Evolutionary conservation across 2,888 invertebrate genomes (phyloP).

Genomic region (Acanthacorydalis orientalis): DNA sequence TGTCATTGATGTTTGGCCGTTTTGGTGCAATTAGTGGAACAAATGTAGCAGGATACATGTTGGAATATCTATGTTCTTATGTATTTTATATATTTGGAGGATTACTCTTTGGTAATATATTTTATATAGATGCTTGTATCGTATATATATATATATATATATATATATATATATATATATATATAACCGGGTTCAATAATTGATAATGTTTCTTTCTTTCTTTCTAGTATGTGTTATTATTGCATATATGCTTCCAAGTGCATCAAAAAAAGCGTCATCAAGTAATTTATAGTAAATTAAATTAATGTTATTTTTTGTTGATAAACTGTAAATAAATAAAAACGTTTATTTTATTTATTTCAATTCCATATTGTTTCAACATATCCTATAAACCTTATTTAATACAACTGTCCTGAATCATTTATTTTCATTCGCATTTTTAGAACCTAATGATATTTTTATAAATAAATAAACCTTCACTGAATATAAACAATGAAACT

Average conservation of each 20-base stretch:
- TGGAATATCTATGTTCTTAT: slow-evolving; percentile 27
- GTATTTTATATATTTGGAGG: slow-evolving; percentile 23
- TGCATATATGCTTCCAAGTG: neutral
- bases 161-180: too few relatives aligned
- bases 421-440: too few relatives aligned
- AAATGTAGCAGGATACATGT: slow-evolving; percentile 25
- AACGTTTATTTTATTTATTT: neutral
- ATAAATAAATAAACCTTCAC: too few relatives aligned
- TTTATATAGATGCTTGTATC: neutral
- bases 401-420: too few relatives aligned
- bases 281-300: neutral
- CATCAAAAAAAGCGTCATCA: neutral
- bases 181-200: too few relatives aligned
- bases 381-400: too few relatives aligned
- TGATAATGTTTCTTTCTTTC: too few relatives aligned
- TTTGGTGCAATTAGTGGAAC: slow-evolving; percentile 31
- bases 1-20: slow-evolving; percentile 33
- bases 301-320: neutral
- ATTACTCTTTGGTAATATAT: slow-evolving; percentile 20
- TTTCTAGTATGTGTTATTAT: neutral
- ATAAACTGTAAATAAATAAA: neutral
- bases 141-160: too few relatives aligned
- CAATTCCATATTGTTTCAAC: neutral
- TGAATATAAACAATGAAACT: too few relatives aligned
- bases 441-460: too few relatives aligned